These are phyloP conservation scores for Larimichthys crocea DNA, from an alignment of 2,113 vertebrate genomes.

Conservation along the genomic window DNA sequence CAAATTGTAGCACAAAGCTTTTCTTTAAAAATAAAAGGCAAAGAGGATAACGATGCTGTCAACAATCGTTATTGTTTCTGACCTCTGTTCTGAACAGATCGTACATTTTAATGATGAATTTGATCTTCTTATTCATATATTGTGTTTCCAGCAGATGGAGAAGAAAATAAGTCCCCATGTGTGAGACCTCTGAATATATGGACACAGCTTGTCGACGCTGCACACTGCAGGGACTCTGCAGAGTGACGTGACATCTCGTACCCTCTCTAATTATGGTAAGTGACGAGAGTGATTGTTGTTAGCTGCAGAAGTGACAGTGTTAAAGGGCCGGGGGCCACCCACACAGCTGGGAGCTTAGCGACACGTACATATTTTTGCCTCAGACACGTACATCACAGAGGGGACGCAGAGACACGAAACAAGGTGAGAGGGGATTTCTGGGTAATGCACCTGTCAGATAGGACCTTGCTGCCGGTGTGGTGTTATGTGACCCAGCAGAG, in stretches of 20 bases:
- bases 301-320: slow-evolving; percentile 46
- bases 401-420: slow-evolving; percentile 49
- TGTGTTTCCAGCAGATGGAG: slow-evolving; percentile 46
- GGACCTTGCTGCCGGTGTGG: slow-evolving; percentile 50
- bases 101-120: slow-evolving; percentile 35
- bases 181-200: slow-evolving; percentile 25
- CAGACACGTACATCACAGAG: slow-evolving; percentile 34
- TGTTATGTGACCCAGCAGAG: slow-evolving; percentile 45
- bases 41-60: neutral
- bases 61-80: neutral
- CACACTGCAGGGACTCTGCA: slow-evolving; percentile 22
- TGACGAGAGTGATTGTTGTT: slow-evolving; percentile 49
- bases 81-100: slow-evolving; percentile 19
- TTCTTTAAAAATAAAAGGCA: slow-evolving; percentile 10
- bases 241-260: slow-evolving; percentile 44
- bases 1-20: neutral
- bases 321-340: slow-evolving; percentile 51
- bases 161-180: slow-evolving; percentile 7
- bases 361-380: slow-evolving; percentile 56
- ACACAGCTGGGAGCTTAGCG: slow-evolving; percentile 51
- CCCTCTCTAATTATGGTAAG: slow-evolving; percentile 54
- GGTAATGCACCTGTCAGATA: slow-evolving; percentile 60
- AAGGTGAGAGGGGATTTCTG: slow-evolving; percentile 65
- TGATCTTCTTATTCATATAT: slow-evolving; percentile 15
- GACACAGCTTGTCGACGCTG: slow-evolving; percentile 35